Percentiles rank a stretch among this genome's conserved stretches.
Conservation (phyloP, 2,888 invertebrate species). For the Oxyteleia sp. region DNA sequence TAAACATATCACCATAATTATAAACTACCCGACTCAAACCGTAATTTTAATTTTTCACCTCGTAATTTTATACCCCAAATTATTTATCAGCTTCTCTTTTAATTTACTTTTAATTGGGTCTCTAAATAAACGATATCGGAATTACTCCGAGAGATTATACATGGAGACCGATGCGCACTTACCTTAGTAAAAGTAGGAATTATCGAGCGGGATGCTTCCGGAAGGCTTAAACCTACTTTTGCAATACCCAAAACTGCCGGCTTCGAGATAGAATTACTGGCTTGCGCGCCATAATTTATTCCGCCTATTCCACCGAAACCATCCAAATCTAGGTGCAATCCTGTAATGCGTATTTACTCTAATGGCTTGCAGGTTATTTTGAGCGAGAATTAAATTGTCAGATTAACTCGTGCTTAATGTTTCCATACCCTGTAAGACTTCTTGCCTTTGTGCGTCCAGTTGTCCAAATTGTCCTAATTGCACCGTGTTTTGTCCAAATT, state of each 20-base stretch:
- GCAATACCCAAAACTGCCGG: slow-evolving; percentile 76
- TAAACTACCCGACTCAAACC: too few relatives aligned
- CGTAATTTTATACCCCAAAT: too few relatives aligned
- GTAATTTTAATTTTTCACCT: too few relatives aligned
- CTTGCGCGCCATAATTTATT: slow-evolving; percentile 80
- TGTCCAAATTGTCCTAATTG: slow-evolving; percentile 68
- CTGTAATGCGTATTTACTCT: slow-evolving; percentile 75
- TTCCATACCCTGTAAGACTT: slow-evolving; percentile 64
- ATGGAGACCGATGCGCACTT: slow-evolving; percentile 66
- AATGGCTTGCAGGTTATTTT: slow-evolving; percentile 69
- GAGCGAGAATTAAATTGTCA: slow-evolving; percentile 71
- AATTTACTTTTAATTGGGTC: slow-evolving; percentile 56
- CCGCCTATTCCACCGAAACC: slow-evolving; percentile 82
- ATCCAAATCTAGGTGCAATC: slow-evolving; percentile 80
- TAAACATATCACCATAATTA: background rate
- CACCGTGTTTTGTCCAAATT: slow-evolving; percentile 62
- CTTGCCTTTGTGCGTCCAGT: slow-evolving; percentile 55
- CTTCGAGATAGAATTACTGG: slow-evolving; percentile 77
- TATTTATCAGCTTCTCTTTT: too few relatives aligned
- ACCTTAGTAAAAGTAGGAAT: slow-evolving; percentile 80
- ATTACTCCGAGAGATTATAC: slow-evolving; percentile 47
- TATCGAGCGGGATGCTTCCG: slow-evolving; percentile 78
- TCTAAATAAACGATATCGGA: slow-evolving; percentile 32
- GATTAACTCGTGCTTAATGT: slow-evolving; percentile 71
- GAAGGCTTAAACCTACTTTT: slow-evolving; percentile 80